Conservation (phyloP, 2,888 invertebrate species). For the Lepidonotus clava region DNA sequence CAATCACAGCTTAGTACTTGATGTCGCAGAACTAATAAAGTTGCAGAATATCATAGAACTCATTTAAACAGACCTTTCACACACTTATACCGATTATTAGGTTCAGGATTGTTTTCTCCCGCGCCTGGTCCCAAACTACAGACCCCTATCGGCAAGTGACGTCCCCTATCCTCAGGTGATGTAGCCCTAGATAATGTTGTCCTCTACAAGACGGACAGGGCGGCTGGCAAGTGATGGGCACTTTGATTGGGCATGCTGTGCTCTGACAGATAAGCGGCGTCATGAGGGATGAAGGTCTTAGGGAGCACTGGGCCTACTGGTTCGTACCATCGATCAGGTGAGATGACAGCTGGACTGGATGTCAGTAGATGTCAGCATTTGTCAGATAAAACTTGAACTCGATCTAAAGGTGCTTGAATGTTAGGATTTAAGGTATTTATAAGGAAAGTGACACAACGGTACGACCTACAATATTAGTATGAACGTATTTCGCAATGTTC, state of each 20-base stretch:
- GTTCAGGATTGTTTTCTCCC: not conserved
- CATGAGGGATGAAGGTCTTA: not conserved
- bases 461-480: no score
- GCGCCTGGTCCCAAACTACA: not conserved
- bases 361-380: not conserved
- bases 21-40: no score
- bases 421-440: no score
- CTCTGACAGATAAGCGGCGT: conserved; percentile 14
- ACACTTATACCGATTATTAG: no score
- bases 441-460: no score
- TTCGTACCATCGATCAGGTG: not conserved
- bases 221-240: not conserved
- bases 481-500: no score
- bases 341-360: not conserved
- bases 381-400: no score
- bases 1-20: no score
- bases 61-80: no score
- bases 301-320: not conserved
- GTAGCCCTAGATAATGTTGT: not conserved
- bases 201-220: not conserved
- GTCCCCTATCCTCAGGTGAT: not conserved
- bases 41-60: no score
- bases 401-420: no score
- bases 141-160: not conserved
- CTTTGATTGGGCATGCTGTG: not conserved